phyloP scores from a whole-genome alignment of 2,888 invertebrate genomes.

The Pherbina coryleti region DNA sequence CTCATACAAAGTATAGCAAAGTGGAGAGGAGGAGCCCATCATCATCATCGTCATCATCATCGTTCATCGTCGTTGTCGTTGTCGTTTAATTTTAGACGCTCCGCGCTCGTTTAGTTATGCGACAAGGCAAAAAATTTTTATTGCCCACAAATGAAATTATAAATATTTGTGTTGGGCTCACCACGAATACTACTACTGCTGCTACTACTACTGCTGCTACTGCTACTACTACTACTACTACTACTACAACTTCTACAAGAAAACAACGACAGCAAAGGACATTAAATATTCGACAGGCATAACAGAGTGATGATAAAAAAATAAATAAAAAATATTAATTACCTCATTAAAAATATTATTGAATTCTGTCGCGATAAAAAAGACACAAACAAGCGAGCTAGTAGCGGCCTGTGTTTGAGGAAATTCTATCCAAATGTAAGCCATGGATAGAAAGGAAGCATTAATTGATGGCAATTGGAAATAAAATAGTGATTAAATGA shows the following conservation, averaged over 20 bases:
- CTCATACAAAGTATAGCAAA: no score
- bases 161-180: not conserved
- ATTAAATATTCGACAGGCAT: slow-evolving; percentile 3
- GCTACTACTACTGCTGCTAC: no score
- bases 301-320: slow-evolving; percentile 12
- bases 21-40: no score
- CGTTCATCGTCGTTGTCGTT: not conserved
- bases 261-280: slow-evolving; percentile 5
- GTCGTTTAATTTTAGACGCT: not conserved
- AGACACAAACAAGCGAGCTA: not conserved
- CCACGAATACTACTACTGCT: no score
- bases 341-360: slow-evolving; percentile 30
- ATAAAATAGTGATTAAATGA: slow-evolving; percentile 25
- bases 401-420: not conserved
- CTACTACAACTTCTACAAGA: not conserved
- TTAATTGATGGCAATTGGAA: not conserved
- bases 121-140: slow-evolving; percentile 1
- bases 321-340: slow-evolving; percentile 25
- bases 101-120: not conserved
- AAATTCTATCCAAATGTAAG: not conserved
- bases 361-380: slow-evolving; percentile 15
- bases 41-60: no score
- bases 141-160: slow-evolving; percentile 16
- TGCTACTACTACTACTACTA: no score
- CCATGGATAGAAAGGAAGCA: not conserved